Base-by-base conservation (phyloP, 2,797 vertebrate genomes). In the Gadopsis marmoratus region DNA sequence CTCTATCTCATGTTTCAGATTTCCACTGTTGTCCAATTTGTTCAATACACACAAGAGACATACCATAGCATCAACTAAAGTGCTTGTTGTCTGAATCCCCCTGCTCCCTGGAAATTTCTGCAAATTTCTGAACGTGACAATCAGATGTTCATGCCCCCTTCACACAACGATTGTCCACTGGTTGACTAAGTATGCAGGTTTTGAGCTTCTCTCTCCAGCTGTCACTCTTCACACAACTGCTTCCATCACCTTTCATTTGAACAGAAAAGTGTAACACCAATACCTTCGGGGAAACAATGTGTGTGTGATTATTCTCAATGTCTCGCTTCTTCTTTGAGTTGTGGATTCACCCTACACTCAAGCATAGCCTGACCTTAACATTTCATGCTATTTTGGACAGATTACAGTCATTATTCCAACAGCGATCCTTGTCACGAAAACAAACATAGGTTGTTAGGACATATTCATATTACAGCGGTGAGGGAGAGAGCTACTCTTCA, bases 1-100 rank as follows among this genome's bases (percentile, higher is more conserved):
- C 55, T 54, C 26, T 64, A 39, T n/a, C 54, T 73, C 41, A 62
- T 41, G 5, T 23, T 65, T 71, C n/a, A 58, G 33, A 37, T 43
- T 3, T 3, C n/a, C 13, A 23, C 19, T 48, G 31, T 3, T 16
- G 14, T 48, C 55, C 8, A 23, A 29, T 64, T 50, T 14, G 6
- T 37, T 39, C 17, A 55, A 55, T 16, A 26, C 7, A 48, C 4
- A 33, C 31, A 41, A 35, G 33, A 68, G 23, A 19, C 5, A 13
- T 19, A 31, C 19, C 0, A 2, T 41, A 29, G 16, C 53, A 23
- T 16, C 26, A 58, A 47, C 9, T 5, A 45, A 47, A 31, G 2
- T 31, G 23, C 6, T 29, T 39, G 17, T 48, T 0, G 9, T 17
- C 9, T 16, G 13, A 51, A 23, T 37, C 8, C 33, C 0, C 47